Evolutionary conservation across 2,888 invertebrate genomes (phyloP).

Genomic region (Allygus modestus): DNA sequence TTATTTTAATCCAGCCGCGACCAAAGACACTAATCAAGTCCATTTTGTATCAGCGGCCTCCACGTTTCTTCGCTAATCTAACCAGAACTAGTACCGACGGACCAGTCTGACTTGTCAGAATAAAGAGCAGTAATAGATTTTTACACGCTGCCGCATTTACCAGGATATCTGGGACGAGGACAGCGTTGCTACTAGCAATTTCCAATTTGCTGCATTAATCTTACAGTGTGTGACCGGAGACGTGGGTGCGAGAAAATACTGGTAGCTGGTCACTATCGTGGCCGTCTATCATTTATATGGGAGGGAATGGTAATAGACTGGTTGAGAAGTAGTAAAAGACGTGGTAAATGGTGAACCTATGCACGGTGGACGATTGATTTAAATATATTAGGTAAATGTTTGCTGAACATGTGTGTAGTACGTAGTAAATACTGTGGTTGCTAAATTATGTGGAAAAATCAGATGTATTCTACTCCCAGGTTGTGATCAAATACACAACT

Average conservation of each 20-base stretch:
- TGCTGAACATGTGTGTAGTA: too few species aligned
- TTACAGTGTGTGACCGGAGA: not conserved
- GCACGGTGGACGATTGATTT: too few species aligned
- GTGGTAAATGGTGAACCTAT: too few species aligned
- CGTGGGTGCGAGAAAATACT: not conserved
- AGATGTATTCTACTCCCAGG: too few species aligned
- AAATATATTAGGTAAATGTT: too few species aligned
- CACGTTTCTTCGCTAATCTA: not conserved
- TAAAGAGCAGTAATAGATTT: not conserved
- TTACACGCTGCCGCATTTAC: not conserved
- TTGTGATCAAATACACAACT: too few species aligned
- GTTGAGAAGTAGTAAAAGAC: not conserved
- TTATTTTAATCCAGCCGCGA: too few species aligned
- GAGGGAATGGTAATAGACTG: not conserved
- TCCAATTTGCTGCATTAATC: not conserved
- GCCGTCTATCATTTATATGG: not conserved
- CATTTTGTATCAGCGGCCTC: not conserved
- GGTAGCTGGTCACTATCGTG: not conserved
- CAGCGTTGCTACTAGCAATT: not conserved
- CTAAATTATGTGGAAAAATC: too few species aligned
- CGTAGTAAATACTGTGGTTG: too few species aligned
- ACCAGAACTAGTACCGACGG: not conserved
- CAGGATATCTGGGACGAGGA: not conserved
- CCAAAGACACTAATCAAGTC: not conserved
- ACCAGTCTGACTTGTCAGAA: not conserved